A percentile compares a stretch with the other conserved stretches of the same genome.
Evolutionary conservation across 2,888 invertebrate genomes (phyloP).

Genomic region (Macrosoma leucophasiata): DNA sequence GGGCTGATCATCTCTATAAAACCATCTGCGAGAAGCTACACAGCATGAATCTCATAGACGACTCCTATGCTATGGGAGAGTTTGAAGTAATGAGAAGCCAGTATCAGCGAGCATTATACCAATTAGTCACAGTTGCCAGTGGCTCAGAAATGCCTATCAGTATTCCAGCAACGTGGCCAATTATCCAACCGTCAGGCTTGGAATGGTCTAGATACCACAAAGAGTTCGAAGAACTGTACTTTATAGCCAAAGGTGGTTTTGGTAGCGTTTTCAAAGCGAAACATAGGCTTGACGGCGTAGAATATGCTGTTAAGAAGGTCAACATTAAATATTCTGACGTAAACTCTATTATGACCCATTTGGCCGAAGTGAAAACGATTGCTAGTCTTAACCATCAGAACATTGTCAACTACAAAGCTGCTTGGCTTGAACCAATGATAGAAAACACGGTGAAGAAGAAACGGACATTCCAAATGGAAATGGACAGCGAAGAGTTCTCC

Average conservation of each 20-base stretch:
- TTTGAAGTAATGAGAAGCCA: constrained; percentile 81
- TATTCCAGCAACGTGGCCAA: constrained; percentile 69
- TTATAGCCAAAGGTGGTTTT: constrained; percentile 84
- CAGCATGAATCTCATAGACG: constrained; percentile 81
- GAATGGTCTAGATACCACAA: constrained; percentile 80
- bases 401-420: constrained; percentile 88
- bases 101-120: constrained; percentile 80
- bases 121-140: constrained; percentile 77
- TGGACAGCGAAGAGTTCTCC: constrained; percentile 52
- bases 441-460: constrained; percentile 61
- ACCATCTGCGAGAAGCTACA: constrained; percentile 80
- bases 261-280: constrained; percentile 84
- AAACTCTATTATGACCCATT: constrained; percentile 77
- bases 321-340: constrained; percentile 78
- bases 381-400: constrained; percentile 86
- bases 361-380: constrained; percentile 87
- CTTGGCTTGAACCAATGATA: constrained; percentile 84
- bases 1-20: constrained; percentile 78
- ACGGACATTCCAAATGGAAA: constrained; percentile 49
- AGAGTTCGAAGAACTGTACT: constrained; percentile 82
- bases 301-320: constrained; percentile 89
- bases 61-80: constrained; percentile 81
- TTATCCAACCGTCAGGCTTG: constrained; percentile 62
- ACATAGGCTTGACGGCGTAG: constrained; percentile 83
- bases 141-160: constrained; percentile 69